phyloP scores from a whole-genome alignment of 2,113 vertebrate genomes.

The Pycnonotus jocosus region DNA sequence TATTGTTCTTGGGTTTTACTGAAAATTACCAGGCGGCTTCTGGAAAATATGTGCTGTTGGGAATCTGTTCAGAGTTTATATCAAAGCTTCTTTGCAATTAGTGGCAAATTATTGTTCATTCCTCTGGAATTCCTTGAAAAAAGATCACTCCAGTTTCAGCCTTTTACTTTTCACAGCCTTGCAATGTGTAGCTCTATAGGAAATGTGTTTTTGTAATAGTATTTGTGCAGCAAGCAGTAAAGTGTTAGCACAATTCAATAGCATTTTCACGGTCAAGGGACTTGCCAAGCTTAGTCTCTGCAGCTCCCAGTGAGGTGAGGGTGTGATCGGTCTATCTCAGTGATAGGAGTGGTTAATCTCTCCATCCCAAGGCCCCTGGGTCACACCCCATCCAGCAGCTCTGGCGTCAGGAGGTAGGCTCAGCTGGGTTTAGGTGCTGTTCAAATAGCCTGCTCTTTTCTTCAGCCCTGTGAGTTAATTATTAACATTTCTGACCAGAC shows the following conservation, averaged over 20 bases:
- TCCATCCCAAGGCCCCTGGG: background rate
- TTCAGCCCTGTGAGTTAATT: background rate
- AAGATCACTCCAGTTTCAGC: conserved; percentile 34
- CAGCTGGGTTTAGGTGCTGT: background rate
- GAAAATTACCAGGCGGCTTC: background rate
- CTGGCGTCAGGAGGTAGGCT: fast-evolving
- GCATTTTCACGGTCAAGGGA: background rate
- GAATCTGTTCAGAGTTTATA: conserved; percentile 27
- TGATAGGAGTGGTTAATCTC: background rate
- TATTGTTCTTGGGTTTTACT: conserved; percentile 31
- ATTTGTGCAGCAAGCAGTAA: background rate
- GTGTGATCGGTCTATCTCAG: background rate
- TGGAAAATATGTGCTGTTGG: conserved; percentile 32
- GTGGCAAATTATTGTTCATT: conserved; percentile 32
- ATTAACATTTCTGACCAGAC: background rate
- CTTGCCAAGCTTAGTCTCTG: background rate
- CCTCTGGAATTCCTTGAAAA: conserved; percentile 36
- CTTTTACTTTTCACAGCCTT: background rate
- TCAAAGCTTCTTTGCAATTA: conserved; percentile 45
- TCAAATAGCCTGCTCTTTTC: background rate
- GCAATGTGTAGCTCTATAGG: background rate
- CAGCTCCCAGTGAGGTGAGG: background rate
- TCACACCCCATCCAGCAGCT: background rate
- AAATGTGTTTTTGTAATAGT: conserved; percentile 16
- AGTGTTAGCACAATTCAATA: background rate